Evolutionary conservation across 2,888 invertebrate genomes (phyloP).

Genomic region (Lysandra bellargus): DNA sequence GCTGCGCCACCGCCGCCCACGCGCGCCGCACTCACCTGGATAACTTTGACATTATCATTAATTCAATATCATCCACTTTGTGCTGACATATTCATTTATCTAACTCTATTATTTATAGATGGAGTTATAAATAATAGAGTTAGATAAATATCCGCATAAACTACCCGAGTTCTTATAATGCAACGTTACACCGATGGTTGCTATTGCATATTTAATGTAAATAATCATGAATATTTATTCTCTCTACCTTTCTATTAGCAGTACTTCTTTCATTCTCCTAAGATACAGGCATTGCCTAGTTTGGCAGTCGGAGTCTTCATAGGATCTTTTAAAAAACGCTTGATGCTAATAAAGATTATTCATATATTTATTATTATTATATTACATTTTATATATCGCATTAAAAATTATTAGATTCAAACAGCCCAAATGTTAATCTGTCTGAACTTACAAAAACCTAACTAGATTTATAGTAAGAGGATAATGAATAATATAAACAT

Average conservation of each 20-base stretch:
- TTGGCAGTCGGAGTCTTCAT: too few relatives aligned
- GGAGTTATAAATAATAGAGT: too few relatives aligned
- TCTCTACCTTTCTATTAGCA: neutral
- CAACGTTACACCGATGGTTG: neutral
- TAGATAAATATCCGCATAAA: neutral
- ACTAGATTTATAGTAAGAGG: neutral
- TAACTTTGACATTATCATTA: slow-evolving; percentile 49
- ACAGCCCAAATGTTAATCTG: neutral
- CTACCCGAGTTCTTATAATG: neutral
- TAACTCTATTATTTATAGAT: neutral
- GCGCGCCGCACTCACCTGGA: slow-evolving; percentile 45
- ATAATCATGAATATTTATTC: neutral
- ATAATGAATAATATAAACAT: neutral
- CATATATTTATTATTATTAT: too few relatives aligned
- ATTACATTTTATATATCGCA: neutral
- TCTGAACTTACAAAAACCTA: neutral
- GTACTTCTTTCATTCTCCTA: neutral
- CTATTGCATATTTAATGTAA: neutral
- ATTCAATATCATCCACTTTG: slow-evolving; percentile 35
- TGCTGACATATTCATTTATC: slow-evolving; percentile 20
- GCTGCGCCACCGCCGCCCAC: slow-evolving; percentile 50
- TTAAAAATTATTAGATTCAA: neutral
- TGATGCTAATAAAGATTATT: too few relatives aligned
- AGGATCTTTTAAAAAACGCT: too few relatives aligned
- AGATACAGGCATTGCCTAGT: too few relatives aligned